Conservation (phyloP, 2,113 vertebrate species). For the Megatriorchis doriae region DNA sequence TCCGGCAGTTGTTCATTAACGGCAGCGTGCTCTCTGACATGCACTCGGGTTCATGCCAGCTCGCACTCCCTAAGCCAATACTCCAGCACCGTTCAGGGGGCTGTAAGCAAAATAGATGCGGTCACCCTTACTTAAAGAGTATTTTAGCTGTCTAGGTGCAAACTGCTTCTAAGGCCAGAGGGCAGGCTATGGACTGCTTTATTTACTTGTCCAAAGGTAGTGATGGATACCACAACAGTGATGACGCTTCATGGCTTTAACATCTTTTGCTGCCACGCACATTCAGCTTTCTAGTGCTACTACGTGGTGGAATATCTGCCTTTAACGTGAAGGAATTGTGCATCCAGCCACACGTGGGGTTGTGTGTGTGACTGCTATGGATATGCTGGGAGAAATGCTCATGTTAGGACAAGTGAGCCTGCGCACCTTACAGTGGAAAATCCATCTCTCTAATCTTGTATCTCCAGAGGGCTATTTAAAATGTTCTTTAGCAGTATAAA, state of each 20-base stretch:
- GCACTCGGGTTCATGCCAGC: background rate
- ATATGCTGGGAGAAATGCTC: background rate
- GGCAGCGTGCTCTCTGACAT: background rate
- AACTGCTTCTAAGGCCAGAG: background rate
- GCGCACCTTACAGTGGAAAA: background rate
- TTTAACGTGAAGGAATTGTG: background rate
- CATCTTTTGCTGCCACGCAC: background rate
- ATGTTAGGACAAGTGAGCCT: background rate
- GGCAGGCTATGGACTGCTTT: background rate
- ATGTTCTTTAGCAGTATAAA: background rate
- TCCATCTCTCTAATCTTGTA: background rate
- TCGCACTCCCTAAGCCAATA: background rate
- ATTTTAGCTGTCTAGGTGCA: background rate
- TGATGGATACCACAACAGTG: background rate
- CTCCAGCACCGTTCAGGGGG: background rate
- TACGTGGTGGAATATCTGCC: background rate
- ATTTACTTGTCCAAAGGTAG: background rate
- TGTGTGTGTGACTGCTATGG: background rate
- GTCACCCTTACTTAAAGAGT: background rate
- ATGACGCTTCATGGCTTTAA: background rate
- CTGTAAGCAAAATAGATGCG: background rate
- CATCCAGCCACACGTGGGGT: rapidly evolving
- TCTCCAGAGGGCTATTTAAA: background rate
- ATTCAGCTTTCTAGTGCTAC: background rate
- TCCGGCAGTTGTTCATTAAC: background rate